A percentile compares a stretch with the other conserved stretches of the same genome.
Conservation (phyloP, 2,797 vertebrate species). For the Channallabes apus region DNA sequence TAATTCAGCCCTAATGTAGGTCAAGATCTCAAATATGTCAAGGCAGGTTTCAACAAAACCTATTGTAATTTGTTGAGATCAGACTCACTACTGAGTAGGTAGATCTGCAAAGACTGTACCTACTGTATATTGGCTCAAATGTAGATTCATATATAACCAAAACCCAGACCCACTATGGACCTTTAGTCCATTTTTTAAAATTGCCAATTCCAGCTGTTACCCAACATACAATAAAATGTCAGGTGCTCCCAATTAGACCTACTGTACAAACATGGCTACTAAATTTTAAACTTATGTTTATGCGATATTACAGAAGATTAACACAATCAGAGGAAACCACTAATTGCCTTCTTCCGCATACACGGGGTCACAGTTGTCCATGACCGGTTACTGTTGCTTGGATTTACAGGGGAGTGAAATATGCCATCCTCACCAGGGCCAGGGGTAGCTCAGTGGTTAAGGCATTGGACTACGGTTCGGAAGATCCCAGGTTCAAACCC, state of each 20-base stretch:
- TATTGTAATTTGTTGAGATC: background rate
- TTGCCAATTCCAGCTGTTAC: background rate
- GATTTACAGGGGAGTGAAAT: background rate
- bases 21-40: background rate
- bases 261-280: background rate
- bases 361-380: background rate
- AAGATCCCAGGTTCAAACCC: too few species aligned
- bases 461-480: too few species aligned
- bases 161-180: background rate
- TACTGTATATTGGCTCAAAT: background rate
- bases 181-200: background rate
- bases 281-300: background rate
- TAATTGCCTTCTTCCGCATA: background rate
- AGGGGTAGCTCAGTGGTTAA: too few species aligned
- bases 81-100: background rate
- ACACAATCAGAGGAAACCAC: background rate
- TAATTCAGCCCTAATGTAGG: background rate
- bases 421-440: background rate
- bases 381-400: background rate
- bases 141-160: background rate
- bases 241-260: background rate
- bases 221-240: too few species aligned
- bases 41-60: background rate
- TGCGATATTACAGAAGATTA: background rate
- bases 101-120: background rate